These are phyloP conservation scores for Lepisosteus oculatus DNA, from an alignment of 2,113 vertebrate species.

Conservation along the genomic window DNA sequence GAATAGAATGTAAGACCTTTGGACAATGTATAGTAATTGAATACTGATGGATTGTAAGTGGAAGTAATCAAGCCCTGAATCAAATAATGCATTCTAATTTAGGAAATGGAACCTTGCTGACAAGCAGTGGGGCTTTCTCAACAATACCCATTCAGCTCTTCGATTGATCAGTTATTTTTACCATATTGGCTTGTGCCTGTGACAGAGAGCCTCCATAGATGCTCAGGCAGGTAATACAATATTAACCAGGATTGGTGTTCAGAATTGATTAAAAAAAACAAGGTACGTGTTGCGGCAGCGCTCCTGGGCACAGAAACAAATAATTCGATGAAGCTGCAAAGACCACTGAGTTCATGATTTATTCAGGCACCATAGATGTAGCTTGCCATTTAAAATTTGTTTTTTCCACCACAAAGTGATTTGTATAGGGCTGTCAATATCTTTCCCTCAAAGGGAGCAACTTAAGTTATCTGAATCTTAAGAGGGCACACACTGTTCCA, in stretches of 20 bases:
- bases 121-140: not conserved
- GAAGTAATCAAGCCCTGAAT: not conserved
- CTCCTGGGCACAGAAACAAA: conserved; percentile 16
- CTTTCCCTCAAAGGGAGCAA: not conserved
- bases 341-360: conserved; percentile 20
- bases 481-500: conserved; percentile 1
- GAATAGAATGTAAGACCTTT: not conserved
- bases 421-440: conserved; percentile 5
- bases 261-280: not conserved
- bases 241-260: conserved; percentile 1
- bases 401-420: not conserved
- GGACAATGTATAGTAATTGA: not conserved
- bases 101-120: not conserved
- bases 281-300: conserved; percentile 11
- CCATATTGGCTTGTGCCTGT: not conserved
- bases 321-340: conserved; percentile 9
- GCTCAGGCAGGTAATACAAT: not conserved
- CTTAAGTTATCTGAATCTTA: not conserved
- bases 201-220: too few relatives aligned
- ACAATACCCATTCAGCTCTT: not conserved
- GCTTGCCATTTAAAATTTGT: not conserved
- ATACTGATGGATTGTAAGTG: too few relatives aligned
- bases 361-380: conserved; percentile 12
- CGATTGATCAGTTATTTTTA: conserved; percentile 6
- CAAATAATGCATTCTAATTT: not conserved